These are phyloP conservation scores for Agonopterix arenella DNA, from an alignment of 2,888 invertebrate genomes.

Conservation along the genomic window DNA sequence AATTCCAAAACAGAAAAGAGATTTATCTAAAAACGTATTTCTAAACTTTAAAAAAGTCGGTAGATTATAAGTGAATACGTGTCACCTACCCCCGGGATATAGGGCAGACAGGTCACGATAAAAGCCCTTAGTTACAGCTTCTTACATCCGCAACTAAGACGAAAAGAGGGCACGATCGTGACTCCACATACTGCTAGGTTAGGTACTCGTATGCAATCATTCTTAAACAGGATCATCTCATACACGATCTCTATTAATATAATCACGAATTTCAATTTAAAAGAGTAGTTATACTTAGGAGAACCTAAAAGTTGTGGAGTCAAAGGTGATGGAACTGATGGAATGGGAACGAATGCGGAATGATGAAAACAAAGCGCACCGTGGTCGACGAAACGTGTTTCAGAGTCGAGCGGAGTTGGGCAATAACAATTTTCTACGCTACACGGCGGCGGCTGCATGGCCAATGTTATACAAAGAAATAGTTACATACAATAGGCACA, in stretches of 20 bases:
- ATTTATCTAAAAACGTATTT: not conserved
- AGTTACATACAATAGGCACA: not conserved
- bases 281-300: no score
- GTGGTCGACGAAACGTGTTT: constrained; percentile 33
- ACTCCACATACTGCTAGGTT: constrained; percentile 13
- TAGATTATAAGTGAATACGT: not conserved
- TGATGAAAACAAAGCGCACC: constrained; percentile 37
- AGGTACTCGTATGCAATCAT: not conserved
- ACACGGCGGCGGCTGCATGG: constrained; percentile 18
- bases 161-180: constrained; percentile 51
- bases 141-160: constrained; percentile 26
- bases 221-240: constrained; percentile 1
- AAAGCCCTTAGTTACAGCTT: constrained; percentile 56
- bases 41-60: not conserved
- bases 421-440: constrained; percentile 50
- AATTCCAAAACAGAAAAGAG: no score
- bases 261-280: constrained; percentile 4
- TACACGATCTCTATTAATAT: constrained; percentile 3
- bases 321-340: constrained; percentile 33
- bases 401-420: constrained; percentile 32
- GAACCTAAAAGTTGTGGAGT: constrained; percentile 17
- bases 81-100: constrained; percentile 46
- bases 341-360: constrained; percentile 32
- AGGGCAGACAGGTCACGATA: constrained; percentile 55
- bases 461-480: constrained; percentile 29